These are phyloP conservation scores for Graptemys geographica DNA, from an alignment of 2,797 vertebrate genomes.

Conservation along the genomic window DNA sequence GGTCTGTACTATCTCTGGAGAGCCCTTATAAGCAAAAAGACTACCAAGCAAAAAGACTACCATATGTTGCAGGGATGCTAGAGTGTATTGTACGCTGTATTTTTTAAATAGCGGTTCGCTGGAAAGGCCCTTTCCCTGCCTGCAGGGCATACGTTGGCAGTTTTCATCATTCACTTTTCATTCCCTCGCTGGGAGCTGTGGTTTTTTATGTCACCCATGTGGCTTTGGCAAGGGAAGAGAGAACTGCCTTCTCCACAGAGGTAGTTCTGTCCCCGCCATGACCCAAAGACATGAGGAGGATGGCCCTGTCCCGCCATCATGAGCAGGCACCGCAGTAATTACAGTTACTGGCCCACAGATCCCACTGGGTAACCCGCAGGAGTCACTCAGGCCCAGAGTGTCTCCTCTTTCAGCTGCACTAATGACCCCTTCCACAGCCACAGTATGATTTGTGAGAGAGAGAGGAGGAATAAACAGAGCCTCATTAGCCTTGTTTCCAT, in stretches of 20 bases:
- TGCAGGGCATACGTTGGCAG: not conserved
- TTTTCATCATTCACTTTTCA: fast-evolving
- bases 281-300: not conserved
- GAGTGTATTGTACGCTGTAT: fast-evolving
- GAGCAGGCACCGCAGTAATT: not conserved
- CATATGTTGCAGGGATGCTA: not conserved
- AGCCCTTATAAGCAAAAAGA: not conserved
- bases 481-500: not conserved
- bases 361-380: not conserved
- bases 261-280: fast-evolving
- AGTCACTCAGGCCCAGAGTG: not conserved
- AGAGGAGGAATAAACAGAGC: not conserved
- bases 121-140: not conserved
- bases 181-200: not conserved
- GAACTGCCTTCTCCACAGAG: not conserved
- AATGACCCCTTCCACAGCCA: not conserved
- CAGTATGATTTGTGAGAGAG: not conserved
- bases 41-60: not conserved
- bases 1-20: not conserved
- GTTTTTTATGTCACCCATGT: not conserved
- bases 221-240: not conserved
- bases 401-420: not conserved
- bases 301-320: not conserved
- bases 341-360: not conserved
- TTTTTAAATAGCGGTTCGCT: not conserved